A percentile compares a stretch with the other conserved stretches of the same genome.
These are phyloP conservation scores for Gnatocerus cornutus DNA, from an alignment of 2,888 invertebrate species.

Conservation along the genomic window DNA sequence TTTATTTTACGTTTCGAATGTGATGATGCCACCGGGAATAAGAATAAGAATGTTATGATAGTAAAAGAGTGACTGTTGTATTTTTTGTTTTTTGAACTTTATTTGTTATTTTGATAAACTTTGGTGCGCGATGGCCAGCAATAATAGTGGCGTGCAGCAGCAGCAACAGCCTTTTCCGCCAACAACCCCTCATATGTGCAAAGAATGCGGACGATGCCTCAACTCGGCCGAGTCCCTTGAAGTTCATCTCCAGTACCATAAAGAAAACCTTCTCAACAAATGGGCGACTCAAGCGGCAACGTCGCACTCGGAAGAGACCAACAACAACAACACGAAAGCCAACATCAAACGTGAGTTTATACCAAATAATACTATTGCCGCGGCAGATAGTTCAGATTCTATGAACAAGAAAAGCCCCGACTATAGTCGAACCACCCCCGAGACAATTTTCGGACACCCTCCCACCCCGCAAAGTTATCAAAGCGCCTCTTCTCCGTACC, in stretches of 20 bases:
- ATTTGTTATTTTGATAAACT: slow-evolving; percentile 57
- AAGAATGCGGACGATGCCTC: slow-evolving; percentile 83
- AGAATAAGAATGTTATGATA: slow-evolving; percentile 71
- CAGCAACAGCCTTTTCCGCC: slow-evolving; percentile 1
- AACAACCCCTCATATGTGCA: slow-evolving; percentile 79
- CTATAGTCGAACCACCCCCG: slow-evolving; percentile 74
- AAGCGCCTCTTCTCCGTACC: slow-evolving; percentile 80
- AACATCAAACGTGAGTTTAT: slow-evolving; percentile 74
- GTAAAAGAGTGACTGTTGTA: slow-evolving; percentile 69
- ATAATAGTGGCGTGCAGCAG: slow-evolving; percentile 72
- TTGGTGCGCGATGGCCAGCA: slow-evolving; percentile 40
- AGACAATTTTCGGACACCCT: slow-evolving; percentile 77
- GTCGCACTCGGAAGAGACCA: slow-evolving; percentile 74
- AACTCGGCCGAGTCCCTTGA: slow-evolving; percentile 85
- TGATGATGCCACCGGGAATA: slow-evolving; percentile 63
- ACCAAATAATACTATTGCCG: slow-evolving; percentile 75
- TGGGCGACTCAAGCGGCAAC: slow-evolving; percentile 77
- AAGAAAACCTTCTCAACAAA: slow-evolving; percentile 83
- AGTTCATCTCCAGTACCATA: slow-evolving; percentile 85
- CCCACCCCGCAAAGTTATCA: slow-evolving; percentile 80
- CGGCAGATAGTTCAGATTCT: slow-evolving; percentile 84
- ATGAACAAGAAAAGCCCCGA: slow-evolving; percentile 78
- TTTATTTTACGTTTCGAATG: slow-evolving; percentile 58
- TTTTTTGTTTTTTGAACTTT: slow-evolving; percentile 67
- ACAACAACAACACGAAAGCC: slow-evolving; percentile 74